Percentiles rank a stretch among this genome's conserved stretches.
Conservation (phyloP, 1,140 invertebrate species). For the Tetraneura akinire region DNA sequence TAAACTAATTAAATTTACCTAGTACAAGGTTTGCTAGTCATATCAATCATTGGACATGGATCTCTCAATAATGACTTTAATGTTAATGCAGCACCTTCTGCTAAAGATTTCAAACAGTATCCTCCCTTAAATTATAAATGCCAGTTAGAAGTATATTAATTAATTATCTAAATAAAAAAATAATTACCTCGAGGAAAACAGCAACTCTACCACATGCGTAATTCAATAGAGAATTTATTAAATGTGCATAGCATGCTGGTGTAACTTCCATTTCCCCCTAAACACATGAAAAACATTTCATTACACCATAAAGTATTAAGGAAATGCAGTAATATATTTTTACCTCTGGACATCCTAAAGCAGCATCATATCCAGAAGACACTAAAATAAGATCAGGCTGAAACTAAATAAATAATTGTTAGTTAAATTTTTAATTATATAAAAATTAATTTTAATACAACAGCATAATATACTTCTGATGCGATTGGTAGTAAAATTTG, state of each 20-base stretch:
- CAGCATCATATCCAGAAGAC: constrained; percentile 89
- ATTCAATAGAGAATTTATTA: constrained; percentile 74
- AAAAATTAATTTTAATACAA: neutral
- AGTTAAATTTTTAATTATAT: neutral
- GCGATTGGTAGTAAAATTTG: constrained; percentile 87
- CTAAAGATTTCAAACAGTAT: constrained; percentile 86
- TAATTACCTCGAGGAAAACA: constrained; percentile 76
- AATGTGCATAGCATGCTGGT: constrained; percentile 83
- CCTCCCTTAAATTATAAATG: constrained; percentile 70
- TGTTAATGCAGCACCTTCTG: constrained; percentile 87
- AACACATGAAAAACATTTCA: neutral
- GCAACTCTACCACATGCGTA: constrained; percentile 77
- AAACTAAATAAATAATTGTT: constrained; percentile 65
- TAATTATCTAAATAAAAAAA: neutral
- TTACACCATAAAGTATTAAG: neutral
- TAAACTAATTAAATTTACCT: constrained; percentile 59
- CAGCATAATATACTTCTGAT: constrained; percentile 79
- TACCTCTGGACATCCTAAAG: constrained; percentile 85
- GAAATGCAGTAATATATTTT: neutral
- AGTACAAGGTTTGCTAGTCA: constrained; percentile 62
- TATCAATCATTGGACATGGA: constrained; percentile 71
- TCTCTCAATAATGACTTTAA: constrained; percentile 83
- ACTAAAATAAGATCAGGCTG: constrained; percentile 84
- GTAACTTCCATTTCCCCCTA: constrained; percentile 90
- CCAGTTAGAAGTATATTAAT: neutral